Base-by-base conservation (phyloP, 1,140 invertebrate genomes). In the Batillaria attramentaria region DNA sequence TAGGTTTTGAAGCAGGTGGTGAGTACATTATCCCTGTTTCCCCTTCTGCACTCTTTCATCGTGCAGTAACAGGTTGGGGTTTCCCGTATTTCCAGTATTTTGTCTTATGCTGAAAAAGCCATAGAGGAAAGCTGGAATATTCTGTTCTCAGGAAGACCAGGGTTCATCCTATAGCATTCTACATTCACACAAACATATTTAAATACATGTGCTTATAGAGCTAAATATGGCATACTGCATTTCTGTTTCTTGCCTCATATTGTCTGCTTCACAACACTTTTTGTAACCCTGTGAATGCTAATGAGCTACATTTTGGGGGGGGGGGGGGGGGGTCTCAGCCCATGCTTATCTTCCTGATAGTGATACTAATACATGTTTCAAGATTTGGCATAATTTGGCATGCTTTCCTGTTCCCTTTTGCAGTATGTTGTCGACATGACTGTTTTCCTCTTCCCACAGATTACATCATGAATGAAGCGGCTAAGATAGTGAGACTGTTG, bases 401-500 rank as follows among this genome's bases (percentile, higher is more conserved):
- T 62, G 57, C 33, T 10, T 24, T 62, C n/a, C 2, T 0, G 33
- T 62, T 0, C 20, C 18, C 20, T 46, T 54, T 28, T 37, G 20
- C 20, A 13, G 18, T 62, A 39, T 28, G 50, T n/a, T 37, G 16
- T 54, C 46, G 10, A 3, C 16, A 35, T 46, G 8, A 46, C 20
- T n/a, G 31, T 39, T 80, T 66, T 76, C 43, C 62, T 79, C 66
- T 70, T 66, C 33, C 82, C 83, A 46, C 83, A 88, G 95, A 96
- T 91, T 91, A 93, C 66, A 93, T 94, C 33, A 88, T 95, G 42
- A 95, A 95, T 83, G 94, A 95, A 87, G 96, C 96, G 20, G 94
- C 94, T 5, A 92, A 92, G 91, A 94, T 98, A 57, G 91, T 99
- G 37, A 93, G 96, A 54, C 92, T 99, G 28, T 89, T 99, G 4